phyloP scores from a whole-genome alignment of 2,113 vertebrate genomes.

The Xiphophorus hellerii region DNA sequence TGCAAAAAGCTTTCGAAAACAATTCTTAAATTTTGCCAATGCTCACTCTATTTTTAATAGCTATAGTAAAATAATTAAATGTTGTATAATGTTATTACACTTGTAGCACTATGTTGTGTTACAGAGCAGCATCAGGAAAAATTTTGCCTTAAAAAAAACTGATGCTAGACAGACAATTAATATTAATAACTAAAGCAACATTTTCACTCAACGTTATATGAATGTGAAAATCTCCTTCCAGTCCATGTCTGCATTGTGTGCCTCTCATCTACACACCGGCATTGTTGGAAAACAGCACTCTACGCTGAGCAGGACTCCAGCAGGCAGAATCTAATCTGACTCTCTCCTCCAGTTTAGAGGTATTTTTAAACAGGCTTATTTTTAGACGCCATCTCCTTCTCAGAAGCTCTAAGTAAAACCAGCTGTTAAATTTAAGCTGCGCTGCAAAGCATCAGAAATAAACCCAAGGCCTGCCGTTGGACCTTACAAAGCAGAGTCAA shows the following conservation, averaged over 20 bases:
- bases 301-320: conserved; percentile 41
- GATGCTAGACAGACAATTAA: too few relatives aligned
- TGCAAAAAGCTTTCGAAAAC: background rate
- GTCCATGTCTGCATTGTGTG: background rate
- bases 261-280: conserved; percentile 35
- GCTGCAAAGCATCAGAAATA: conserved; percentile 54
- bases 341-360: conserved; percentile 44
- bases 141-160: too few relatives aligned
- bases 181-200: background rate
- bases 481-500: conserved; percentile 21
- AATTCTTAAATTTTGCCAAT: background rate
- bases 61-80: too few relatives aligned
- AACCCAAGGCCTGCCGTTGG: conserved; percentile 18
- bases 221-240: background rate
- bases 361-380: conserved; percentile 75
- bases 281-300: conserved; percentile 35
- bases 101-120: too few relatives aligned
- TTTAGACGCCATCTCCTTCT: conserved; percentile 59
- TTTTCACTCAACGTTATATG: background rate
- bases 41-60: background rate
- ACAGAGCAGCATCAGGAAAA: too few relatives aligned
- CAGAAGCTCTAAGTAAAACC: conserved; percentile 65
- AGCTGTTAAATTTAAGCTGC: conserved; percentile 42
- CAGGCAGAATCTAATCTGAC: conserved; percentile 49
- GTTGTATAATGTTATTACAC: too few relatives aligned